Evolutionary conservation across 1,140 invertebrate species (phyloP).

Genomic region (Euwallacea fornicatus): DNA sequence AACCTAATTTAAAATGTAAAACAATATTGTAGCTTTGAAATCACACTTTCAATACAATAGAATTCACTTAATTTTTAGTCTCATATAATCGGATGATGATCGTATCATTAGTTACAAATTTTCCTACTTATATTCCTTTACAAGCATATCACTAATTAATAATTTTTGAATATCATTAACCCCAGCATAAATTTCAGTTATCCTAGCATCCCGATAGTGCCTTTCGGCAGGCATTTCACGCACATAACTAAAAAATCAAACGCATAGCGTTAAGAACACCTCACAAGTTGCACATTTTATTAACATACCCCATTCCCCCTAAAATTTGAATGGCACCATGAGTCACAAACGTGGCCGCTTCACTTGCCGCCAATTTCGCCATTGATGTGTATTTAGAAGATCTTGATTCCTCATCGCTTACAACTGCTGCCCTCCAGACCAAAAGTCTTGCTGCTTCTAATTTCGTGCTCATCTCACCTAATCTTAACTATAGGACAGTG

Average conservation of each 20-base stretch:
- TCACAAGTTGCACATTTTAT: background rate
- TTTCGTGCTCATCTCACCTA: conserved; percentile 84
- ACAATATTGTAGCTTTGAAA: too few species aligned
- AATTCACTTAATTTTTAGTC: too few species aligned
- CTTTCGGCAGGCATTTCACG: conserved; percentile 86
- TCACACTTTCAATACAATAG: too few species aligned
- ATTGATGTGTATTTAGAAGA: conserved; percentile 77
- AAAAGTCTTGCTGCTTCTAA: conserved; percentile 78
- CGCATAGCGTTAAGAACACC: background rate
- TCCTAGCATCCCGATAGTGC: conserved; percentile 82
- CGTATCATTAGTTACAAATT: background rate
- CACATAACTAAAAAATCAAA: conserved; percentile 60
- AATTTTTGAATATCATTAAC: conserved; percentile 91
- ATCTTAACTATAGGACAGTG: conserved; percentile 53
- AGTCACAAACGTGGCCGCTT: conserved; percentile 77
- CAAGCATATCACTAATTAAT: conserved; percentile 75
- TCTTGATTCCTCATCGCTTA: conserved; percentile 68
- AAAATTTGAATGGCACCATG: conserved; percentile 86
- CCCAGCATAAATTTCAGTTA: conserved; percentile 86
- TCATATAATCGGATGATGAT: too few species aligned
- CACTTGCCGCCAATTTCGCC: conserved; percentile 86
- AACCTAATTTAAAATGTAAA: too few species aligned
- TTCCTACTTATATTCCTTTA: conserved; percentile 64
- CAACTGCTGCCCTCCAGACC: conserved; percentile 78
- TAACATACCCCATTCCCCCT: conserved; percentile 73